phyloP scores from a whole-genome alignment of 2,888 invertebrate genomes.

The Balanococcus diminutus region DNA sequence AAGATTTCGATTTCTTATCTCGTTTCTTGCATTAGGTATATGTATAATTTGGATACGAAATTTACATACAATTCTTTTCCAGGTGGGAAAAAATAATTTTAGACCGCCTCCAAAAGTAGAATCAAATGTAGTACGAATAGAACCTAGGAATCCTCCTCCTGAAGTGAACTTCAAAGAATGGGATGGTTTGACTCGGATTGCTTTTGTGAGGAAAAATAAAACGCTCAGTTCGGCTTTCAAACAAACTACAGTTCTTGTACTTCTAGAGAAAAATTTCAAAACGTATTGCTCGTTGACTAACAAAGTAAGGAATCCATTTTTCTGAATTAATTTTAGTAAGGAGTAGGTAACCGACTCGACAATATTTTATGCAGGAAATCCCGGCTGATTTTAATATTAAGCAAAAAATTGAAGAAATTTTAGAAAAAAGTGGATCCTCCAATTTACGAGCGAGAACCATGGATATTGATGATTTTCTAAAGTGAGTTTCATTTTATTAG shows the following conservation, averaged over 20 bases:
- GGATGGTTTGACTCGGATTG: conserved; percentile 96
- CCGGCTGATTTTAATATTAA: conserved; percentile 82
- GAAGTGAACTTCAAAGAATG: conserved; percentile 95
- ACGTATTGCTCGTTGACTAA: conserved; percentile 86
- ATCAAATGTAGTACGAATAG: conserved; percentile 95
- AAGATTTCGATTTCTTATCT: too few species aligned
- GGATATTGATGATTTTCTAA: conserved; percentile 96
- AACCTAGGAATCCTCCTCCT: conserved; percentile 96
- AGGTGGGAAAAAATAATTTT: conserved; percentile 98
- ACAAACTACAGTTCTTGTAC: conserved; percentile 79
- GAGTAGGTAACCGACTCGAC: too few species aligned
- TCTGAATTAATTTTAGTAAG: too few species aligned
- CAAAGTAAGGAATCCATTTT: conserved; percentile 66
- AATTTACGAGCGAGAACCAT: conserved; percentile 86
- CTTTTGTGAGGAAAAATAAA: conserved; percentile 96
- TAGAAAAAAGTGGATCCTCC: conserved; percentile 72
- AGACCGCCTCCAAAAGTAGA: conserved; percentile 99
- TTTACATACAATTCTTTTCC: conserved; percentile 59
- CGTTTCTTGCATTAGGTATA: too few species aligned
- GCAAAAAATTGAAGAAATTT: conserved; percentile 75
- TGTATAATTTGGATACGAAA: not conserved
- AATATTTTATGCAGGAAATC: conserved; percentile 68
- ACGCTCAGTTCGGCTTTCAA: conserved; percentile 89
- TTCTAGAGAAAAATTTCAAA: conserved; percentile 89
- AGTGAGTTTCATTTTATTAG: conserved; percentile 62